Evolutionary conservation across 2,113 vertebrate species (phyloP), one percentile per base, ranked within the genome.

Genomic region (Perccottus glenii): DNA sequence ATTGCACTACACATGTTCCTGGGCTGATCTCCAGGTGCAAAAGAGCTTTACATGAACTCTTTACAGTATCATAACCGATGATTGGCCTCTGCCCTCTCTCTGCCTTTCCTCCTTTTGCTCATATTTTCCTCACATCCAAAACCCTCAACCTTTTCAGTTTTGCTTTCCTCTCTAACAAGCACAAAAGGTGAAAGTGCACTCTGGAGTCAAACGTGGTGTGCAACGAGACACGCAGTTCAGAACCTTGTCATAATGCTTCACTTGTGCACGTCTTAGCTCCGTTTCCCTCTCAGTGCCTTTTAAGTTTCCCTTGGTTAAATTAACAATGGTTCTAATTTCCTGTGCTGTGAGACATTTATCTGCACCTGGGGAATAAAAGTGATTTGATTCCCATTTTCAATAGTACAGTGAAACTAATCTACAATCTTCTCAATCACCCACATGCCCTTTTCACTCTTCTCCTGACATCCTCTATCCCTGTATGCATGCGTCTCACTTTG

Each of bases 161-260:
- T 57, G 51, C 67, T 70, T 75, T 43, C 71, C 67, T 77, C 83
- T 71, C 64, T 79, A 76, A 89, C 83, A 83, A 88, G 81, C 78
- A 73, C 72, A 70, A 64, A 38, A 76, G 80, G 83, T 74, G 69
- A 85, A 66, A 80, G 82, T 86, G 83, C 86, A 82, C 67, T 47
- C 58, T 56, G 53, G 78, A 88, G 89, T 90, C 85, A 91, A 90
- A 63, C 46, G 49, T 77, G 15, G 45, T n/a, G 52, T 53, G 78
- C 77, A 79, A 67, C 61, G 80, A 82, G 80, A 75, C 79, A 72
- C 51, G 43, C 27, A 16, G 87, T 89, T 91, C 81, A 89, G 75
- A 85, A 86, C 86, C 87, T 75, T 84, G 77, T 83, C 86, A 81
- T 76, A 73, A 74, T 16, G 33, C 73, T 80, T 83, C 76, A 58